A percentile compares a stretch with the other conserved stretches of the same genome.
Evolutionary conservation across 1,140 invertebrate genomes (phyloP).

Genomic region (Batillaria attramentaria): DNA sequence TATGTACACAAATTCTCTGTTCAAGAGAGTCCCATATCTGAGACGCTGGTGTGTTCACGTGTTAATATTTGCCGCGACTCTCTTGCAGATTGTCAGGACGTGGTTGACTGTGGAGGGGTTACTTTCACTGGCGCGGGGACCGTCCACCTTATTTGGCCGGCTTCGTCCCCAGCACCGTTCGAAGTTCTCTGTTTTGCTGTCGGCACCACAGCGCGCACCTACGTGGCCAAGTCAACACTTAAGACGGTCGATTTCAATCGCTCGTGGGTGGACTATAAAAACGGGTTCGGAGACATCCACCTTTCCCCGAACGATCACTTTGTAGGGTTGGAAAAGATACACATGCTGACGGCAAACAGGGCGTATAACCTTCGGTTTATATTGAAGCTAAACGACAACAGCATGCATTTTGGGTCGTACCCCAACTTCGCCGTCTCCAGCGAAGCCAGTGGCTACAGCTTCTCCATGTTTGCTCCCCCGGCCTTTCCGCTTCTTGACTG

Average conservation of each 20-base stretch:
- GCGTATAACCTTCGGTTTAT: not conserved
- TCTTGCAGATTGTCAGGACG: no score
- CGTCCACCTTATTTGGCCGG: not conserved
- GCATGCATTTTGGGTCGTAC: not conserved
- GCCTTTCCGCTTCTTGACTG: not conserved
- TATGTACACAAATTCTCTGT: no score
- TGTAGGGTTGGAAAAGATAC: slow-evolving; percentile 20
- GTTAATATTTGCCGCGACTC: no score
- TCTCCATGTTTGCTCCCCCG: not conserved
- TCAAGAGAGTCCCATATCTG: no score
- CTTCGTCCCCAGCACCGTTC: not conserved
- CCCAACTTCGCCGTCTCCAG: not conserved
- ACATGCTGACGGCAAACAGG: not conserved
- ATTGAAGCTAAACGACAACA: not conserved
- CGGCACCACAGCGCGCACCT: not conserved
- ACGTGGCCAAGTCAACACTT: not conserved
- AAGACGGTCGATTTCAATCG: slow-evolving; percentile 5
- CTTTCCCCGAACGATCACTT: slow-evolving; percentile 23
- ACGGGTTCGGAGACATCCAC: not conserved
- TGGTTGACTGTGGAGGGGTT: no score
- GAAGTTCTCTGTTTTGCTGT: not conserved
- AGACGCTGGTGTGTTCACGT: no score
- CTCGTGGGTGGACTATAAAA: slow-evolving; percentile 15
- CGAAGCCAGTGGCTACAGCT: not conserved
- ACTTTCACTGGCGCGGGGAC: no score